Conservation (phyloP, 2,113 vertebrate species). For the Hystrix cristata region DNA sequence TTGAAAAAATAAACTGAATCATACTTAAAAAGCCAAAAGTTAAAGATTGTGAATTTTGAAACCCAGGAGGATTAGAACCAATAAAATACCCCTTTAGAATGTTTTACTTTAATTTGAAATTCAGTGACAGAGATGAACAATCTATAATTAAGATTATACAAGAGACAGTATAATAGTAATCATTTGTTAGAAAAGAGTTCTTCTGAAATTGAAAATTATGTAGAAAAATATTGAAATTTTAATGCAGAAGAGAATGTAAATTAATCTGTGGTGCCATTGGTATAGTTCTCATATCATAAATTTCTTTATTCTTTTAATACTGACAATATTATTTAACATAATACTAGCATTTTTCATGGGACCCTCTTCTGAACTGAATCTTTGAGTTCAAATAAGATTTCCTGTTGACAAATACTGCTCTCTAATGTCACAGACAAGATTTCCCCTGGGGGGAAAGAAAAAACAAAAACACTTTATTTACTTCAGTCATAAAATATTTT, state of each 20-base stretch:
- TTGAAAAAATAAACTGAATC: slow-evolving; percentile 56
- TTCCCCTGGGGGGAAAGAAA: slow-evolving; percentile 4
- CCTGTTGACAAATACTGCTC: slow-evolving; percentile 66
- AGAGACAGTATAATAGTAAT: slow-evolving; percentile 34
- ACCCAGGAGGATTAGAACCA: background rate
- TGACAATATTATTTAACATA: slow-evolving; percentile 15
- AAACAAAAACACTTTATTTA: slow-evolving; percentile 35
- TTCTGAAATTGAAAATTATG: slow-evolving; percentile 52
- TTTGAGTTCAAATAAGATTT: slow-evolving; percentile 69
- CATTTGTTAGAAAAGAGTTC: background rate
- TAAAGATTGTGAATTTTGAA: slow-evolving; percentile 61
- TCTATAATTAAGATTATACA: slow-evolving; percentile 24
- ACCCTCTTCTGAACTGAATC: slow-evolving; percentile 39
- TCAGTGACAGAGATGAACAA: background rate
- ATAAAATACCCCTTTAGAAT: background rate
- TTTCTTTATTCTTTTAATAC: slow-evolving; percentile 45
- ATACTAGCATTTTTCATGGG: slow-evolving; percentile 26
- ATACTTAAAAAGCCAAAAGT: background rate
- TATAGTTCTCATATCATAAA: background rate
- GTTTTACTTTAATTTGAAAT: slow-evolving; percentile 37
- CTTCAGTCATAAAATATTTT: slow-evolving; percentile 67
- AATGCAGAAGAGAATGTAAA: slow-evolving; percentile 41
- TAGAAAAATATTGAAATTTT: slow-evolving; percentile 57
- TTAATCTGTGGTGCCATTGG: background rate
- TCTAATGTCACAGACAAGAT: slow-evolving; percentile 72